Evolutionary conservation across 2,797 vertebrate species (phyloP), one percentile per base, ranked within the genome.

Genomic region (Gymnocypris eckloni): DNA sequence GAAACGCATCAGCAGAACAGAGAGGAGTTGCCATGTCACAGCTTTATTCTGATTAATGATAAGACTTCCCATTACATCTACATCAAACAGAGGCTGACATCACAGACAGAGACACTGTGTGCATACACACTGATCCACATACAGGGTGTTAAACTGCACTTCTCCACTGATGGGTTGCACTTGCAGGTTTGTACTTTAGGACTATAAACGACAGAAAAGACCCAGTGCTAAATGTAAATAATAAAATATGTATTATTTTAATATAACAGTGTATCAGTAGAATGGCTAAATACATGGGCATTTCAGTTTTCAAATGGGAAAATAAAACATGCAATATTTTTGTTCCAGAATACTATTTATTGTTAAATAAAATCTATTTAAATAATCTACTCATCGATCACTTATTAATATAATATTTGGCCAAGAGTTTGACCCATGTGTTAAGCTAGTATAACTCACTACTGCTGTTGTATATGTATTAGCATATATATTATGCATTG

Each of bases 31-130:
- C 56, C 77, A 79, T 64, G 77, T 79, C 56, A 79, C 15, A 25
- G 77, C 39, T 71, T 70, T 22, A 81, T 81, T 71, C 66, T 70
- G 66, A 81, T 71, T 52, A 33, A 81, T 81, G 79, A 64, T 45
- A 45, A 41, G 48, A 71, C 50, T 81, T 81, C 45, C 33, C 12
- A 25, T 81, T 54, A 71, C 66, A 71, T 71, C 48, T 20, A 54
- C 79, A 71, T 81, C 79, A 81, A 56, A 28, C n/a, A 78, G 22
- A 59, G 16, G 8, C 33, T 69, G 33, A 4, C 6, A 20, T 67
- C 66, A 18, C 15, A 16, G 12, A 37, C 10, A 16, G 66, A 67
- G 54, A n/a, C 54, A 18, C 22, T 54, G 72, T 18, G 50, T 6
- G 73, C 48, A 18, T 18, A 33, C 28, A 22, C 22, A 5, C 7